phyloP scores from a whole-genome alignment of 2,797 vertebrate genomes.

The Myotis pilosus region DNA sequence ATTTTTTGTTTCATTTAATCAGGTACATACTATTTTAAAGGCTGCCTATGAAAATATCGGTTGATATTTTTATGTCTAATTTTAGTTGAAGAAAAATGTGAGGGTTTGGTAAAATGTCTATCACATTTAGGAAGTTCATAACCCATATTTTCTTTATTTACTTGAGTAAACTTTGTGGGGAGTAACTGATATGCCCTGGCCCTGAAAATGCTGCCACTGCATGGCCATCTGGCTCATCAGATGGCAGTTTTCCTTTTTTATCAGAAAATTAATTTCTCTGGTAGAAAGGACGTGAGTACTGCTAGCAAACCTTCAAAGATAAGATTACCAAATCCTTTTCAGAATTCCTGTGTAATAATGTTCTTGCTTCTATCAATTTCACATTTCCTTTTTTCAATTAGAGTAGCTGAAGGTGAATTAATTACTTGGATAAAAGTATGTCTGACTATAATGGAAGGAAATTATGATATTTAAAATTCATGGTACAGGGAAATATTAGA shows the following conservation, averaged over 20 bases:
- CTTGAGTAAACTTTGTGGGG: slow-evolving; percentile 24
- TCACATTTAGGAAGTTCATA: slow-evolving; percentile 27
- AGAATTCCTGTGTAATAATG: background rate
- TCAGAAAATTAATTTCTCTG: slow-evolving; percentile 50
- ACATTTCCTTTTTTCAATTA: slow-evolving; percentile 49
- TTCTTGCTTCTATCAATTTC: background rate
- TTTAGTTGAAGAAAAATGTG: background rate
- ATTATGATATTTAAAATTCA: slow-evolving; percentile 60
- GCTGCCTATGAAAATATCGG: background rate
- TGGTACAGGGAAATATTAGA: slow-evolving; percentile 27
- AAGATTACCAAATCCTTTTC: slow-evolving; percentile 28
- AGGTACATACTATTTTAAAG: background rate
- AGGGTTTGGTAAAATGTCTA: background rate
- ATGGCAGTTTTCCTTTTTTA: slow-evolving; percentile 50
- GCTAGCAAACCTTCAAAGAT: slow-evolving; percentile 23
- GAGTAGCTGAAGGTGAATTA: slow-evolving; percentile 45
- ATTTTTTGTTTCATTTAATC: background rate
- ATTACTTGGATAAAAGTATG: slow-evolving; percentile 28
- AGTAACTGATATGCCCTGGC: background rate
- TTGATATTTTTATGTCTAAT: background rate
- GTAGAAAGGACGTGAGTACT: slow-evolving; percentile 26
- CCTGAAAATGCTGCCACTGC: slow-evolving; percentile 11
- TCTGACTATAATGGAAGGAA: slow-evolving; percentile 49
- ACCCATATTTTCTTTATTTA: slow-evolving; percentile 11
- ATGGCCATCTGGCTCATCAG: slow-evolving; percentile 67